These are phyloP conservation scores for Meiosimyza platycephala DNA, from an alignment of 2,888 invertebrate species.

Conservation along the genomic window DNA sequence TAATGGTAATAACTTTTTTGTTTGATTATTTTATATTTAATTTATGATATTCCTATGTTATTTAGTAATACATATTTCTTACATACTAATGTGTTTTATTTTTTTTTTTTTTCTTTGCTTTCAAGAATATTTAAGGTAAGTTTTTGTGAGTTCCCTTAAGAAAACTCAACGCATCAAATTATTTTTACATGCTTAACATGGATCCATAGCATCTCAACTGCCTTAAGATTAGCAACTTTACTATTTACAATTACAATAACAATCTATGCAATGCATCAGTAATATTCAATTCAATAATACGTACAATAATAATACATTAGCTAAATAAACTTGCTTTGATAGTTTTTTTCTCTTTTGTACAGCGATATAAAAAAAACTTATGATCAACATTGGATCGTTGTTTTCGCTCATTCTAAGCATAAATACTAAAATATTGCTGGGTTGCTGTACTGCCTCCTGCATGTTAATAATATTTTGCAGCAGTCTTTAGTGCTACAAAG, in stretches of 20 bases:
- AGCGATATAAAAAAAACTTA: no score
- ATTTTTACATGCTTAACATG: background rate
- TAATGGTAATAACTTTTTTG: slow-evolving; percentile 1
- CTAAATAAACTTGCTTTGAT: no score
- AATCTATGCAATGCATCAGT: slow-evolving; percentile 9
- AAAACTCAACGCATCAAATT: slow-evolving; percentile 11
- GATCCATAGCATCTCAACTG: background rate
- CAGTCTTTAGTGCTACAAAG: no score
- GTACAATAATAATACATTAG: slow-evolving; percentile 26
- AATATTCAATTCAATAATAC: slow-evolving; percentile 9
- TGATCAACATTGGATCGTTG: no score
- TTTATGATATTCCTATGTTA: slow-evolving; percentile 18
- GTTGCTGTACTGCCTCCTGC: no score
- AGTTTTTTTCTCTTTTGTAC: no score
- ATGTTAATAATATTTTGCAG: no score
- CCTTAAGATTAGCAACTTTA: slow-evolving; percentile 3
- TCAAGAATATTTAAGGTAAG: slow-evolving; percentile 3
- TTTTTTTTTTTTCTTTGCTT: slow-evolving; percentile 8
- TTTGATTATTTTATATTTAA: slow-evolving; percentile 19
- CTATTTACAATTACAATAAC: slow-evolving; percentile 19
- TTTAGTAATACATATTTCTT: slow-evolving; percentile 31
- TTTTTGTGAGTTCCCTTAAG: slow-evolving; percentile 5
- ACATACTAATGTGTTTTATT: slow-evolving; percentile 6
- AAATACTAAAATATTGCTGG: no score
- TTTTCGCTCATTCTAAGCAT: no score